A percentile compares a stretch with the other conserved stretches of the same genome.
Evolutionary conservation across 1,140 invertebrate genomes (phyloP).

Genomic region (Hylaeus anthracinus): DNA sequence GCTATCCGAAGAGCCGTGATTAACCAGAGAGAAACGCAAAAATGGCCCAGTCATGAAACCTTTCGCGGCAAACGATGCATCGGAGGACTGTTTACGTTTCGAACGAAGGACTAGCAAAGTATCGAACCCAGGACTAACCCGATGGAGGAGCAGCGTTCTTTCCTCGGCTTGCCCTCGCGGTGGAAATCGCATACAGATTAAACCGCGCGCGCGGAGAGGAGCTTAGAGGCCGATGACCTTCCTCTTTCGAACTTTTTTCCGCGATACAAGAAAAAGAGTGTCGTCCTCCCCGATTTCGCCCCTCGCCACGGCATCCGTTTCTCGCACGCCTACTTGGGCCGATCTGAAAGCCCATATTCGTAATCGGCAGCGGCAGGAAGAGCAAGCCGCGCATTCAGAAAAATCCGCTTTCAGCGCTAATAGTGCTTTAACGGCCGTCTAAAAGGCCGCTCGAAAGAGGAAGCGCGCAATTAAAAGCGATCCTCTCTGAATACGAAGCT

Average conservation of each 20-base stretch:
- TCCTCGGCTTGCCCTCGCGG: not conserved
- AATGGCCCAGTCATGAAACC: too few species aligned
- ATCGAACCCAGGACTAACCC: too few species aligned
- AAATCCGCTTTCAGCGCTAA: constrained; percentile 56
- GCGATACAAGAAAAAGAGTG: constrained; percentile 43
- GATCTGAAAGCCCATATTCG: constrained; percentile 37
- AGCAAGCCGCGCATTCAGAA: constrained; percentile 39
- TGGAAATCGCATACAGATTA: not conserved
- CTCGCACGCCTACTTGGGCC: constrained; percentile 36
- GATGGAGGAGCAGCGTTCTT: too few species aligned
- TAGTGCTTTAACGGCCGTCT: constrained; percentile 51
- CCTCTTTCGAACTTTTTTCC: constrained; percentile 3
- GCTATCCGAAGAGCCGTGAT: not conserved
- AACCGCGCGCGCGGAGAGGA: not conserved
- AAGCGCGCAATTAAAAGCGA: constrained; percentile 57
- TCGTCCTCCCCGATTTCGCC: constrained; percentile 32
- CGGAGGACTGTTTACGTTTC: too few species aligned
- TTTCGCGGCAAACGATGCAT: too few species aligned
- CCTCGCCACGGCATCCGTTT: constrained; percentile 26
- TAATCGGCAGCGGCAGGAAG: not conserved
- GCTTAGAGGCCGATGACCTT: constrained; percentile 40
- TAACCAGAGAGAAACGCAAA: not conserved
- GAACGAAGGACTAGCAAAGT: too few species aligned
- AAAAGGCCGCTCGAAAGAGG: constrained; percentile 49
- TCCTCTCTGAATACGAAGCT: constrained; percentile 39